A percentile compares a stretch with the other conserved stretches of the same genome.
These are phyloP conservation scores for Drosophila lowei DNA, from an alignment of 1,140 invertebrate species.

Conservation along the genomic window DNA sequence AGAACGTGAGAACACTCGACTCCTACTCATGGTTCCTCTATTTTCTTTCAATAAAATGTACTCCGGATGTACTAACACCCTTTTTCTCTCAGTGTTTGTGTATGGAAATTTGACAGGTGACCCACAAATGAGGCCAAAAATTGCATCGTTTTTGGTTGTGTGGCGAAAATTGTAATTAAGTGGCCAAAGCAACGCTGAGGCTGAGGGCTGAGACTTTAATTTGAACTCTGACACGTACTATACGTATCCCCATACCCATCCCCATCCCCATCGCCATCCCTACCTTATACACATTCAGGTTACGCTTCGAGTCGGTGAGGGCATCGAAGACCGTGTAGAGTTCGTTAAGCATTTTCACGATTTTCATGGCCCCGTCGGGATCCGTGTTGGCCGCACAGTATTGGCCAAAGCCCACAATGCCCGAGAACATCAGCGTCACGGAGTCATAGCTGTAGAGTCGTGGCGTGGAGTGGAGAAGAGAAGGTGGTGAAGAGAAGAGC, in stretches of 20 bases:
- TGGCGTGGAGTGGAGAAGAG: not conserved
- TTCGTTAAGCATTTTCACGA: slow-evolving; percentile 95
- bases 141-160: slow-evolving; percentile 29
- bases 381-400: slow-evolving; percentile 94
- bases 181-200: slow-evolving; percentile 29
- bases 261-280: slow-evolving; percentile 10
- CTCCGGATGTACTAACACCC: no score
- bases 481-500: no score
- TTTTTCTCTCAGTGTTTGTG: not conserved
- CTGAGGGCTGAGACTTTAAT: slow-evolving; percentile 23
- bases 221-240: slow-evolving; percentile 25
- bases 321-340: slow-evolving; percentile 96
- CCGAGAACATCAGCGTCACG: slow-evolving; percentile 96
- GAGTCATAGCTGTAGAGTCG: slow-evolving; percentile 88
- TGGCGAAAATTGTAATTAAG: slow-evolving; percentile 62
- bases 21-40: no score
- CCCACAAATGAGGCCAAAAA: slow-evolving; percentile 41
- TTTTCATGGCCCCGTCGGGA: slow-evolving; percentile 94
- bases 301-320: slow-evolving; percentile 94
- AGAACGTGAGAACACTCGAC: no score
- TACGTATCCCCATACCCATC: not conserved
- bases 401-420: slow-evolving; percentile 95
- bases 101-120: slow-evolving; percentile 50
- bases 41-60: no score
- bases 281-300: slow-evolving; percentile 98